Conservation (phyloP, 2,888 invertebrate species). For the Abrostola tripartita region DNA sequence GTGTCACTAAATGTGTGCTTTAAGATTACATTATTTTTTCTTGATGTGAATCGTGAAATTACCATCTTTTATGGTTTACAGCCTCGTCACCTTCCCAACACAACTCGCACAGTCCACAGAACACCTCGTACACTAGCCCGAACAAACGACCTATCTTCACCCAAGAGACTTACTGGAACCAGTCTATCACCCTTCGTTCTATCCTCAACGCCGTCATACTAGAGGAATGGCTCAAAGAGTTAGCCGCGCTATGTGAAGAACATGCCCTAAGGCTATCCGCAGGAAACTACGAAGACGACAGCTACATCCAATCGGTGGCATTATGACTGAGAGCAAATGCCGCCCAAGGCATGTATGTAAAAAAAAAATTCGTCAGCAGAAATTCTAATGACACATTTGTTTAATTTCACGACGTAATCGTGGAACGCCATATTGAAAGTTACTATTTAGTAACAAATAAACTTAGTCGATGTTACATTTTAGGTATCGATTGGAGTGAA, state of each 20-base stretch:
- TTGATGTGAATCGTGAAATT: background rate
- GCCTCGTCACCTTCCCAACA: slow-evolving; percentile 67
- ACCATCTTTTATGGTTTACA: slow-evolving; percentile 24
- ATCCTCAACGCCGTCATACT: slow-evolving; percentile 93
- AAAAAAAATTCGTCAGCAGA: slow-evolving; percentile 45
- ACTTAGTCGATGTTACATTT: slow-evolving; percentile 7
- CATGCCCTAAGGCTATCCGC: slow-evolving; percentile 90
- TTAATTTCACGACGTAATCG: slow-evolving; percentile 35
- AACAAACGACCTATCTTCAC: slow-evolving; percentile 76
- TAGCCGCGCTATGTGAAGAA: slow-evolving; percentile 98
- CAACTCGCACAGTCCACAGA: slow-evolving; percentile 62
- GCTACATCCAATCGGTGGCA: slow-evolving; percentile 75
- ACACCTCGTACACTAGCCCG: slow-evolving; percentile 60
- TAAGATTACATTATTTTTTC: too few relatives aligned
- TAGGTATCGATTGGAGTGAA: slow-evolving; percentile 19
- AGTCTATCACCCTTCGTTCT: slow-evolving; percentile 79
- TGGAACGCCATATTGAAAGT: slow-evolving; percentile 49
- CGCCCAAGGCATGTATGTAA: slow-evolving; percentile 58
- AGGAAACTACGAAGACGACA: slow-evolving; percentile 75
- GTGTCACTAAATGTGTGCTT: too few relatives aligned
- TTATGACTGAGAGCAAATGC: slow-evolving; percentile 82
- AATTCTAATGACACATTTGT: slow-evolving; percentile 56
- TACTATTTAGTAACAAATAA: slow-evolving; percentile 23
- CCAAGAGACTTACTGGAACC: slow-evolving; percentile 83
- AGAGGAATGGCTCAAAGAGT: slow-evolving; percentile 98